Evolutionary conservation across 1,140 invertebrate genomes (phyloP), one percentile per base, ranked within the genome.

Genomic region (Macrosteles quadrilineatus): DNA sequence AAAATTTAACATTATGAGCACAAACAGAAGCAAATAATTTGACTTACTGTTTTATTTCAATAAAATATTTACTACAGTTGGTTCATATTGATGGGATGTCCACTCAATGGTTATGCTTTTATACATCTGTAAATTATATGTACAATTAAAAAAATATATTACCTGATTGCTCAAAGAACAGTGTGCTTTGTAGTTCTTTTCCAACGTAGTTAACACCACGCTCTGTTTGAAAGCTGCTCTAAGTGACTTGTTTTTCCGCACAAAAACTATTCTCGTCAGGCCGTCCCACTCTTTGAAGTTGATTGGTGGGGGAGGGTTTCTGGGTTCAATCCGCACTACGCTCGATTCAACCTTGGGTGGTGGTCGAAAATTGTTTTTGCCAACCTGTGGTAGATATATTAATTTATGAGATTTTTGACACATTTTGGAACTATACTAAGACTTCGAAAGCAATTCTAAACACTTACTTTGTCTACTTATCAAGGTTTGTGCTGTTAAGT

Each of bases 201-300:
- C 92, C 25, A 99, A 80, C 72, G 91, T 86, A 64, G 92, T 87
- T 53, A 94, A 78, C 4, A 97, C 93, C 55, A 93, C 86, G 11
- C 88, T 88, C 75, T 94, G 92, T 80, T 92, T 94, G 75, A 98
- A 97, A 63, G 88, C 87, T 11, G 95, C 92, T 53, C 87, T 82
- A 9, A 98, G 79, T 1, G 94, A 97, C 85, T 97, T 98, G 78
- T 98, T 99, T 82, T 99, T 99, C 73, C 98, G 86, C 0, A 91
- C 86, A 83, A 99, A 99, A 27, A 90, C 93, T 74, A 99, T 96
- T 76, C 97, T 86, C 0, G 97, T 93, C 19, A 99, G 81, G 9
- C 96, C 96, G 87, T 99, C 98, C 97, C 97, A 99, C 85, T 99
- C 97, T 75, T 90, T 90, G 80, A 96, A 99, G 81, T 98, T 96